Evolutionary conservation across 2,888 invertebrate genomes (phyloP), one percentile per base, ranked within the genome.

Genomic region (Catocala fraxini): DNA sequence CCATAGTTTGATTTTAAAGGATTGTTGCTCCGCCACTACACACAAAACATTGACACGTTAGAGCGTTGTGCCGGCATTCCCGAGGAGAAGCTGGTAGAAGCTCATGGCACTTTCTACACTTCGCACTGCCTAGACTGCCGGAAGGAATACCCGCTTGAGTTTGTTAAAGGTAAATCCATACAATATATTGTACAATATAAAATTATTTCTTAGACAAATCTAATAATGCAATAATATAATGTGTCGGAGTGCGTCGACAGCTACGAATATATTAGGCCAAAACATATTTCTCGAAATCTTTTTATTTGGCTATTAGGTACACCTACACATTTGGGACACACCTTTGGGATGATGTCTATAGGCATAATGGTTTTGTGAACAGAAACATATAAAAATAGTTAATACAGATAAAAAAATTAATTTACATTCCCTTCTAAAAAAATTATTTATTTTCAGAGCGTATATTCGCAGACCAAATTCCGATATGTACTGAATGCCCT

Each of bases 11-110:
- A 11, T 6, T 1, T 51, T 72, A 3, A 72, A 94, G 94, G 96
- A 1, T 73, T 97, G 4, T 86, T 97, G 0, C 87, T 97, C 7
- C 95, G 97, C 12, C 97, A 97, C 86, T 97, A 97, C 79, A 97
- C 97, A 0, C 97, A 99, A 94, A 99, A 99, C 87, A 98, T 99
- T 73, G 99, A 99, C 88, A 98, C 98, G 0, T 87, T 99, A 68
- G 99, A 99, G 89, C 94, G 98, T 71, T 95, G 97, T 4, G 97
- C 99, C 7, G 98, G 97, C 2, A 91, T 99, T 59, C 96, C 97
- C 0, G 96, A 95, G 2, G 97, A 98, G 0, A 98, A 97, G 85
- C 89, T 99, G 34, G 97, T 99, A 0, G 99, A 99, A 88, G 99
- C 99, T 2, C 99, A 99, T 84, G 99, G 99, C 0, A 97, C 98